Evolutionary conservation across 2,888 invertebrate species (phyloP).

Genomic region (Tyria jacobaeae): DNA sequence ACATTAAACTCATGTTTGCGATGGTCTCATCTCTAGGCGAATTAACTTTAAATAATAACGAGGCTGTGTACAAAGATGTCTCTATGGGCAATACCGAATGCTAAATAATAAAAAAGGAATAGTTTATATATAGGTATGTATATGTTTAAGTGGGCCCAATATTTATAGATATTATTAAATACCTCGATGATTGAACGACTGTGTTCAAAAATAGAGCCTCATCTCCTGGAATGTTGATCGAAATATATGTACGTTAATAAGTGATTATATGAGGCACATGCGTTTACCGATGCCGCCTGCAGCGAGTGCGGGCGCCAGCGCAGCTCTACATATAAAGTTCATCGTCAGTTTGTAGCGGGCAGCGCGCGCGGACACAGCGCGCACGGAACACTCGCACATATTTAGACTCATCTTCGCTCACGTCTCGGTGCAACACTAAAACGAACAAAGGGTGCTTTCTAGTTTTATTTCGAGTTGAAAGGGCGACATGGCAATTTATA

Average conservation of each 20-base stretch:
- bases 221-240: conserved; percentile 72
- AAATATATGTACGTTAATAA: conserved; percentile 59
- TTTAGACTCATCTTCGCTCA: conserved; percentile 51
- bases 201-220: conserved; percentile 69
- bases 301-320: conserved; percentile 60
- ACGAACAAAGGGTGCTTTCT: conserved; percentile 73
- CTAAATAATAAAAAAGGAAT: too few species aligned
- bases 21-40: conserved; percentile 21
- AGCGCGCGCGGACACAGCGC: conserved; percentile 70
- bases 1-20: conserved; percentile 35
- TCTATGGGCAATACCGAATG: too few species aligned
- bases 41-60: conserved; percentile 22
- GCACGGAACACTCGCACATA: conserved; percentile 37
- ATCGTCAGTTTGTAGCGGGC: conserved; percentile 57
- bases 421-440: conserved; percentile 56
- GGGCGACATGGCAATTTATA: conserved; percentile 68
- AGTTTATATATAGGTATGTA: too few species aligned
- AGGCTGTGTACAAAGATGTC: conserved; percentile 17
- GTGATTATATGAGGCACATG: conserved; percentile 65
- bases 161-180: conserved; percentile 24
- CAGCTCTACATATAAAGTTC: conserved; percentile 67
- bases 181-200: conserved; percentile 63
- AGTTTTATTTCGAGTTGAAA: conserved; percentile 76
- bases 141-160: too few species aligned
- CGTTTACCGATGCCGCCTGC: conserved; percentile 42